phyloP scores from a whole-genome alignment of 2,888 invertebrate genomes.

The Amiota minor region DNA sequence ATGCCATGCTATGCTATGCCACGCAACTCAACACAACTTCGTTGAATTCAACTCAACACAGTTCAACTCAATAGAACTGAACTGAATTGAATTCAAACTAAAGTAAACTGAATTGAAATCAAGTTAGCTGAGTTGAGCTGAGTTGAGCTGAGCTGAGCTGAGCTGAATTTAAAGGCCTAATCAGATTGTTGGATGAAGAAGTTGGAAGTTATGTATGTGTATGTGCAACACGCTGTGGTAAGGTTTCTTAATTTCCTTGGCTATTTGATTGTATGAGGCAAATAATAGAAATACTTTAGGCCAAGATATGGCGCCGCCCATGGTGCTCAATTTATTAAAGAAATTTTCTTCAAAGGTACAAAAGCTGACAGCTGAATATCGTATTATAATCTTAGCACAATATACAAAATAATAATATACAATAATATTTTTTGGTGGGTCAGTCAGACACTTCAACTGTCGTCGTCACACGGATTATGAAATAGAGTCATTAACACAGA shows the following conservation, averaged over 20 bases:
- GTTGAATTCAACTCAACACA: not conserved
- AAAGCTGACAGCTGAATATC: not conserved
- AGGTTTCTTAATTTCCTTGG: too few relatives aligned
- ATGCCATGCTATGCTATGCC: not conserved
- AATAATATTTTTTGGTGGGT: too few relatives aligned
- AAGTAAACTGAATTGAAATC: not conserved
- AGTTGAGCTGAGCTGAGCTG: not conserved
- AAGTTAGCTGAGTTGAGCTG: not conserved
- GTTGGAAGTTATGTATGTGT: too few relatives aligned
- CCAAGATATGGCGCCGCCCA: too few relatives aligned
- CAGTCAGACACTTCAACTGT: not conserved
- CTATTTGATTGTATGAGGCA: too few relatives aligned
- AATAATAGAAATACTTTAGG: too few relatives aligned
- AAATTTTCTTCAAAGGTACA: slow-evolving; percentile 6
- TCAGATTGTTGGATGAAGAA: too few relatives aligned
- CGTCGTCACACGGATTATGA: too few relatives aligned
- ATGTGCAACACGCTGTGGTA: too few relatives aligned
- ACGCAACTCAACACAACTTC: not conserved
- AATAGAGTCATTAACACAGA: too few relatives aligned
- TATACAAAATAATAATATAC: not conserved
- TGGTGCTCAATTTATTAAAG: slow-evolving; percentile 16
- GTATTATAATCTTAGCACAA: not conserved
- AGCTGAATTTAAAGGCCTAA: not conserved
- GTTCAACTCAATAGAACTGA: not conserved
- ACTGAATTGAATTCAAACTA: too few relatives aligned